Conservation (phyloP, 2,113 vertebrate genomes). For the Micromys minutus region DNA sequence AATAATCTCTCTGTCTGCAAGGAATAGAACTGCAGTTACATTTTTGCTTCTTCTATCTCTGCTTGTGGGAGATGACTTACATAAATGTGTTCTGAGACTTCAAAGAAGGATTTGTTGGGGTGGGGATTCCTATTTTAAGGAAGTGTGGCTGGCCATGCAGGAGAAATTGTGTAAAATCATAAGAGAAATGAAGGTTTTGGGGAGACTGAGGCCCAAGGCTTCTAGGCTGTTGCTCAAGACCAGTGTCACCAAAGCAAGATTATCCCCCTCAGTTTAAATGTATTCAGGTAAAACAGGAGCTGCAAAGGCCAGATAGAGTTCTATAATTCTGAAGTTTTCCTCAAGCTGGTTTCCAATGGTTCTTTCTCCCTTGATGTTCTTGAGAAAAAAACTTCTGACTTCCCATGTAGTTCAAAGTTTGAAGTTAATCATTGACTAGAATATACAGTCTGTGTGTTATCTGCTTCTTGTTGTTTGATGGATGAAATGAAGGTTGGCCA, state of each 20-base stretch:
- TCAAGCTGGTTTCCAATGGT: not conserved
- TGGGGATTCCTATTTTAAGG: not conserved
- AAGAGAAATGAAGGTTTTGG: not conserved
- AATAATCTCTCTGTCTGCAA: not conserved
- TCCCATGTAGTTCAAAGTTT: not conserved
- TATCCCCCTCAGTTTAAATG: not conserved
- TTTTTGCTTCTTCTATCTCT: conserved; percentile 64
- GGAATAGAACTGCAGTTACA: not conserved
- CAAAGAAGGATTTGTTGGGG: not conserved
- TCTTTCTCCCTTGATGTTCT: not conserved
- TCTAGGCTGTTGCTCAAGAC: conserved; percentile 5
- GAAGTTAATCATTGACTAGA: conserved; percentile 36
- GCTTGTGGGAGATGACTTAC: conserved; percentile 5
- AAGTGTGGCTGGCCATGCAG: not conserved
- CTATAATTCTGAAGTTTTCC: not conserved
- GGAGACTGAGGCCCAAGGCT: not conserved
- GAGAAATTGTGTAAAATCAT: conserved; percentile 12
- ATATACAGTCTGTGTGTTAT: not conserved
- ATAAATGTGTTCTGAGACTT: conserved; percentile 24
- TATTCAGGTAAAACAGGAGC: not conserved
- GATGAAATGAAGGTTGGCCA: conserved; percentile 28
- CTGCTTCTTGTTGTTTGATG: not conserved
- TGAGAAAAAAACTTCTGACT: not conserved
- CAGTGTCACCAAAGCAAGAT: not conserved
- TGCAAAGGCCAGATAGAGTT: not conserved